Evolutionary conservation across 2,888 invertebrate species (phyloP).

Genomic region (Cancer borealis): DNA sequence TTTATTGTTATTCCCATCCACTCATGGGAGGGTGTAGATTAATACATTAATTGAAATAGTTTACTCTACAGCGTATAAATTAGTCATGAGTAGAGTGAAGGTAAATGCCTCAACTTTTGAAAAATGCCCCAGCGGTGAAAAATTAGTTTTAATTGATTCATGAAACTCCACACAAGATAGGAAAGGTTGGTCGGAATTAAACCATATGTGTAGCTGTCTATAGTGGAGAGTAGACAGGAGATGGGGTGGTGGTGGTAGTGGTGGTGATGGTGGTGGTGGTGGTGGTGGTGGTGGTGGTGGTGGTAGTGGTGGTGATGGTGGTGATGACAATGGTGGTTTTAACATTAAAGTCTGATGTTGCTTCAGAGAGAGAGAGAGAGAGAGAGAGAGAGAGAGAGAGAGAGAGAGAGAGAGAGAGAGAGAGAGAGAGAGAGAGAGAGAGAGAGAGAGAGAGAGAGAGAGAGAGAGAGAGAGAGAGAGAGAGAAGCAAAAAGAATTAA

Average conservation of each 20-base stretch:
- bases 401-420: too few relatives aligned
- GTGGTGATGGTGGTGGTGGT: not conserved
- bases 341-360: not conserved
- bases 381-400: too few relatives aligned
- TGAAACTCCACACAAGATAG: slow-evolving; percentile 57
- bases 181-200: slow-evolving; percentile 52
- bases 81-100: slow-evolving; percentile 50
- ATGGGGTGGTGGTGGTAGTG: not conserved
- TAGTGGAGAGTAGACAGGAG: not conserved
- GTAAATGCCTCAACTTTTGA: slow-evolving; percentile 39
- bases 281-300: not conserved
- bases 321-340: not conserved
- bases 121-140: slow-evolving; percentile 52
- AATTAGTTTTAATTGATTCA: slow-evolving; percentile 63
- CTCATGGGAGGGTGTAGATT: slow-evolving; percentile 28
- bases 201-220: not conserved
- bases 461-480: not conserved
- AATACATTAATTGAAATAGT: slow-evolving; percentile 35
- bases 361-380: not conserved
- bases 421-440: not conserved
- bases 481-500: not conserved
- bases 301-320: not conserved
- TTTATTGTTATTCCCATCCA: slow-evolving; percentile 9
- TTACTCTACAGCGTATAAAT: slow-evolving; percentile 45
- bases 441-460: not conserved